Evolutionary conservation across 37 sponge, comb jelly and placozoan species (phyloP), one percentile per base, ranked within the genome.

Genomic region (Spongilla lacustris): DNA sequence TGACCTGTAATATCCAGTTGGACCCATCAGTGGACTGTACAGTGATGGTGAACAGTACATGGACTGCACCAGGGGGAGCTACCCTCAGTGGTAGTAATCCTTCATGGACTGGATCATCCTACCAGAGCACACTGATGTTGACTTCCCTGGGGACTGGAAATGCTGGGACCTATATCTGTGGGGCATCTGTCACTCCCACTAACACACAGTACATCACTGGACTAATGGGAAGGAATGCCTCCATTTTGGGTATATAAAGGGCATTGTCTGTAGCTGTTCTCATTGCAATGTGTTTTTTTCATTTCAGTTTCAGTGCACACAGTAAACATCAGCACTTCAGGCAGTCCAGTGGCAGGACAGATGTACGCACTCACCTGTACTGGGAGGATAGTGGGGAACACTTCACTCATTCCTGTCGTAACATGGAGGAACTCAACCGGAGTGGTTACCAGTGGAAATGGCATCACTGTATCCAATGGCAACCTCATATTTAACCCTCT

Each of bases 291-390:
- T 58, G 1, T 58, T 1, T 58, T 58, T 17, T 58, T 1, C 1
- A 6, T 1, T 58, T 58, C 58, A 58, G 58, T 58, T 58, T 58
- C 58, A 58, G 58, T 58, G 11, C 58, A 58, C 58, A 19, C 58
- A 58, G 58, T 17, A 10, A 58, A 17, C 58, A 58, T 58, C 58
- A 58, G 14, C 21, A 58, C 58, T 17, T 58, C 58, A 58, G 58
- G 58, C 58, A 58, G 58, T 58, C 58, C 58, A 58, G 58, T 58
- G 58, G 58, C 58, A 58, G 58, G 58, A 58, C 58, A 58, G 58
- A 58, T 58, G 19, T 58, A 58, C 58, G 1, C 58, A 58, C 58
- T 58, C 19, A 58, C 1, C 21, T 58, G 58, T 58, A 58, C 0
- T 58, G 21, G 19, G 11, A 19, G 14, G 11, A 1, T 58, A 14